Conservation (phyloP, 2,113 vertebrate species). For the Channa maculata region DNA sequence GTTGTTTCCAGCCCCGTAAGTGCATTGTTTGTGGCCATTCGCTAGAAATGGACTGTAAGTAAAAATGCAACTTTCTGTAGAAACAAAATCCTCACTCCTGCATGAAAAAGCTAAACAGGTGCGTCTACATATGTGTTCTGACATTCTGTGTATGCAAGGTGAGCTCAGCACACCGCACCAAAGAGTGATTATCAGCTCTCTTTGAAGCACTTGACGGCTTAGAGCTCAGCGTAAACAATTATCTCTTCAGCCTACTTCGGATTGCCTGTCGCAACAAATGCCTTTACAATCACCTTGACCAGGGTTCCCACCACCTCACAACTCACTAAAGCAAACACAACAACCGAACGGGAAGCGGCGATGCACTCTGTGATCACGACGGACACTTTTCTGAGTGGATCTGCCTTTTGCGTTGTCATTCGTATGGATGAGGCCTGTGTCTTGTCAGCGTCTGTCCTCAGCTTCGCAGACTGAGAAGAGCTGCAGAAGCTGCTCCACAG, state of each 20-base stretch:
- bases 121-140: conserved; percentile 28
- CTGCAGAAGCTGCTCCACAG: background rate
- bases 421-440: conserved; percentile 10
- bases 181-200: conserved; percentile 66
- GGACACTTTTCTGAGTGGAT: background rate
- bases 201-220: conserved; percentile 69
- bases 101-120: conserved; percentile 37
- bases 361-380: conserved; percentile 7
- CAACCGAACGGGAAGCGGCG: background rate
- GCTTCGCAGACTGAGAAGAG: background rate
- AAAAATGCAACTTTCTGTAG: conserved; percentile 37
- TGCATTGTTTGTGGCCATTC: conserved; percentile 34
- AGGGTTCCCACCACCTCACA: conserved; percentile 1
- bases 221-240: conserved; percentile 72
- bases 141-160: conserved; percentile 70
- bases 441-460: background rate
- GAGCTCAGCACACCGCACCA: conserved; percentile 47
- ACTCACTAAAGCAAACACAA: background rate
- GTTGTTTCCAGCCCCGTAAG: background rate
- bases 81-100: conserved; percentile 17
- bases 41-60: conserved; percentile 33
- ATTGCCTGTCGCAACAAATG: conserved; percentile 84
- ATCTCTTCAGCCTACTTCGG: conserved; percentile 72
- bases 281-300: conserved; percentile 56
- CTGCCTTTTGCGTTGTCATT: conserved; percentile 10